phyloP scores from a whole-genome alignment of 2,888 invertebrate species.

The Lithophane socia region DNA sequence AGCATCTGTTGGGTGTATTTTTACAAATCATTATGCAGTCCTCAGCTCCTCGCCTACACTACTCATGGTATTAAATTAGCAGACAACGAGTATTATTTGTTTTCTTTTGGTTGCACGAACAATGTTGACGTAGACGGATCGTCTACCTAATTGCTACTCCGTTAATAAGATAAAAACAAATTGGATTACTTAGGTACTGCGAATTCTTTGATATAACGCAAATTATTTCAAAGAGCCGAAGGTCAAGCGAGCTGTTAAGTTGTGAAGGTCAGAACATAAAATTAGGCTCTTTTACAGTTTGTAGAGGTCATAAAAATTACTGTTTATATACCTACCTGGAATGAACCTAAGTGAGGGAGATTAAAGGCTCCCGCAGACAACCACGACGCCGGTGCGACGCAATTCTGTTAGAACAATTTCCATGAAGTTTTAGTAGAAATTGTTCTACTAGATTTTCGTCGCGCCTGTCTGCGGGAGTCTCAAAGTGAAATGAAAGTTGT shows the following conservation, averaged over 20 bases:
- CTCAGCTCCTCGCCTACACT: background rate
- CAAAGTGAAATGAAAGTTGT: conserved; percentile 12
- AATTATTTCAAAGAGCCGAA: conserved; percentile 25
- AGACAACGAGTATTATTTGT: conserved; percentile 24
- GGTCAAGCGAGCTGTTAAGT: conserved; percentile 11
- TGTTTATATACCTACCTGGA: background rate
- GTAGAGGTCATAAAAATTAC: conserved; percentile 21
- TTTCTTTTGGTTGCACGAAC: conserved; percentile 31
- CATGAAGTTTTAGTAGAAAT: too few species aligned
- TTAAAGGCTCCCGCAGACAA: background rate
- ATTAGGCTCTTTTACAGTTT: background rate
- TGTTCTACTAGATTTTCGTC: too few species aligned
- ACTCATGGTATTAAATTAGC: conserved; percentile 22
- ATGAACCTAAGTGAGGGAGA: background rate
- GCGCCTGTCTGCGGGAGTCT: too few species aligned
- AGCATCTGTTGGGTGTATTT: background rate
- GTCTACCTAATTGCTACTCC: conserved; percentile 35
- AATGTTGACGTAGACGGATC: conserved; percentile 51
- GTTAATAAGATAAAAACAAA: conserved; percentile 37
- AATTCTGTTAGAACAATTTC: too few species aligned
- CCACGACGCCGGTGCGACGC: too few species aligned
- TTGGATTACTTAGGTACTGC: conserved; percentile 30
- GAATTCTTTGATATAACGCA: conserved; percentile 19
- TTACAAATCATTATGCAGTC: conserved; percentile 31
- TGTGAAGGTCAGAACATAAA: conserved; percentile 17